Conservation (phyloP, 2,888 invertebrate genomes). For the Lacanobia oleracea region DNA sequence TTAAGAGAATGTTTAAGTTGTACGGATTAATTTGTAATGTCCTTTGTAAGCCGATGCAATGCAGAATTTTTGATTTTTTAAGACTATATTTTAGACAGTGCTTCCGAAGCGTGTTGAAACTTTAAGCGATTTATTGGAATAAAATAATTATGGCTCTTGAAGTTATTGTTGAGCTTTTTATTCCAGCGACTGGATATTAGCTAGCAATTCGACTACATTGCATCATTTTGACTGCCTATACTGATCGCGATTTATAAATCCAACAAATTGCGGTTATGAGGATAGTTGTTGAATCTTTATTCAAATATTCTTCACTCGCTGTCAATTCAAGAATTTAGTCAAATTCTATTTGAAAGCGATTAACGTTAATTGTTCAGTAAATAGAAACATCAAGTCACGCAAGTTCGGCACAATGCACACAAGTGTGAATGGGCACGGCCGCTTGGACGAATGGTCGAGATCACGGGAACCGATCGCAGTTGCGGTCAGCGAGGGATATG, state of each 20-base stretch:
- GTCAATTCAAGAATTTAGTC: constrained; percentile 31
- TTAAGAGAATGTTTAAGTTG: background rate
- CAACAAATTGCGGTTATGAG: constrained; percentile 26
- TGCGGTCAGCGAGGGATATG: constrained; percentile 62
- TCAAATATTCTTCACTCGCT: constrained; percentile 21
- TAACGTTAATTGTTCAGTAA: constrained; percentile 43
- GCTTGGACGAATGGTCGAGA: constrained; percentile 57
- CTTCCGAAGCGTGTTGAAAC: no score
- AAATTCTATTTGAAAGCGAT: constrained; percentile 48
- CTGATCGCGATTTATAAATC: constrained; percentile 9
- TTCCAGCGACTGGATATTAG: background rate
- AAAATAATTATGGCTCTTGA: no score
- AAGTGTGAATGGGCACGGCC: constrained; percentile 67
- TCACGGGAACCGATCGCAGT: constrained; percentile 56
- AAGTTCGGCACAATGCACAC: constrained; percentile 58
- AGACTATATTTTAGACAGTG: no score
- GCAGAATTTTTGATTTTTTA: background rate
- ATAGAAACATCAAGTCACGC: constrained; percentile 59
- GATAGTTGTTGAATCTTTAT: constrained; percentile 15
- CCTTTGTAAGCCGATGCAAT: background rate
- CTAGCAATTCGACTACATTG: constrained; percentile 14
- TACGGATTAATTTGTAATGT: background rate
- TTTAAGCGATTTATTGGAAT: no score
- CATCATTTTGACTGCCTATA: constrained; percentile 20
- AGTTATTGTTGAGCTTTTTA: no score